A percentile compares a stretch with the other conserved stretches of the same genome.
Conservation (phyloP, 2,888 invertebrate genomes). For the Sisyra terminalis region DNA sequence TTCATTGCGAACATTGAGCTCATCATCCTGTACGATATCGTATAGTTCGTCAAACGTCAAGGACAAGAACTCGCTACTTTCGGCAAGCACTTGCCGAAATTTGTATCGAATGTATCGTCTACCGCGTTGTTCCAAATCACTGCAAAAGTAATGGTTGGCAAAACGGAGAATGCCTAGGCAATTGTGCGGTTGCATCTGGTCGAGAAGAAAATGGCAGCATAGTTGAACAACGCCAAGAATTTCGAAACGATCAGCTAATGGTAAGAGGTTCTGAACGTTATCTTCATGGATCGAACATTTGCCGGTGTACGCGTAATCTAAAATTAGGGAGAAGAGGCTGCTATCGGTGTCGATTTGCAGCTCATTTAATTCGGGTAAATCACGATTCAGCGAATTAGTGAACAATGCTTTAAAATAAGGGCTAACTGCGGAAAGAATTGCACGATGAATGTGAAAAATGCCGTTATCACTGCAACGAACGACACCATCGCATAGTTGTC, state of each 20-base stretch:
- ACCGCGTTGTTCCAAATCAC: constrained; percentile 43
- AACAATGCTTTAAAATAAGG: constrained; percentile 59
- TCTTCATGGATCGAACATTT: constrained; percentile 41
- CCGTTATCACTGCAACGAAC: constrained; percentile 44
- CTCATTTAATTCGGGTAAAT: constrained; percentile 39
- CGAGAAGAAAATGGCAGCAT: constrained; percentile 48
- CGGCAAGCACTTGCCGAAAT: constrained; percentile 40
- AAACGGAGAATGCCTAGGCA: constrained; percentile 53
- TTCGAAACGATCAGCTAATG: constrained; percentile 56
- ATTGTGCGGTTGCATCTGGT: constrained; percentile 46
- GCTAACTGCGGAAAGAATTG: constrained; percentile 53
- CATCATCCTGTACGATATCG: constrained; percentile 48
- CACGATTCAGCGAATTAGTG: constrained; percentile 46
- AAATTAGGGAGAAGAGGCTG: constrained; percentile 41
- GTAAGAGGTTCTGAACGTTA: constrained; percentile 52
- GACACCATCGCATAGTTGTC: constrained; percentile 51
- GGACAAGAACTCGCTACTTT: constrained; percentile 45
- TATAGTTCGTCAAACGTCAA: constrained; percentile 42
- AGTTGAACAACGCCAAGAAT: constrained; percentile 51
- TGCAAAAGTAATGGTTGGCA: constrained; percentile 52
- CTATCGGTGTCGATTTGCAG: constrained; percentile 40
- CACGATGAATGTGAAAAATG: constrained; percentile 47
- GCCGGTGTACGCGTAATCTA: constrained; percentile 63
- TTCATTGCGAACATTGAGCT: constrained; percentile 54
- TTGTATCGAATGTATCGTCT: constrained; percentile 38